Percentiles rank a stretch among this genome's conserved stretches.
phyloP scores from a whole-genome alignment of 2,113 vertebrate species.

The Lutjanus erythropterus region DNA sequence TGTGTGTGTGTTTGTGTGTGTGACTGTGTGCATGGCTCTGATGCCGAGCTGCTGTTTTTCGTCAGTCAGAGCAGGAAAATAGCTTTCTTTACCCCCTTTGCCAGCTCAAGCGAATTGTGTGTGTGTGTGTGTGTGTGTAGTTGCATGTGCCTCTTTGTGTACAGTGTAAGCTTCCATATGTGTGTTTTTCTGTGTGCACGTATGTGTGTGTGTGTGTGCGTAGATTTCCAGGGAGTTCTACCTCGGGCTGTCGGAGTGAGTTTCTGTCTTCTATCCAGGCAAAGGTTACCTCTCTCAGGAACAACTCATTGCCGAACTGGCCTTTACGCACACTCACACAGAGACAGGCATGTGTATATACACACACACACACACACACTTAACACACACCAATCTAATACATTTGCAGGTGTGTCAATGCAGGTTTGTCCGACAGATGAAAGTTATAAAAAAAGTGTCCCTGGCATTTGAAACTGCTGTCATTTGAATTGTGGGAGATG shows the following conservation, averaged over 20 bases:
- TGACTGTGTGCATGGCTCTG: background rate
- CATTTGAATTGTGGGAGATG: constrained; percentile 20
- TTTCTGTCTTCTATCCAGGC: constrained; percentile 57
- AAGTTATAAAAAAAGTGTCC: constrained; percentile 26
- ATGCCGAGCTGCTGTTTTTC: constrained; percentile 25
- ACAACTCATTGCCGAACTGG: constrained; percentile 38
- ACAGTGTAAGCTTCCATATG: background rate
- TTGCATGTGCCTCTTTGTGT: constrained; percentile 2
- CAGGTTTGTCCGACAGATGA: constrained; percentile 38
- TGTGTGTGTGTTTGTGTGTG: background rate
- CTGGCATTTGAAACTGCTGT: constrained; percentile 54
- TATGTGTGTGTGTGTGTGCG: background rate
- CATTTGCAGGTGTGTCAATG: constrained; percentile 33
- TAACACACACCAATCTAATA: background rate
- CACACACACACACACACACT: constrained; percentile 4
- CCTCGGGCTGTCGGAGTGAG: constrained; percentile 47
- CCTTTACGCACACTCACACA: constrained; percentile 48
- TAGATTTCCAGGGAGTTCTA: constrained; percentile 52
- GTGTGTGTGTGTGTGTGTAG: background rate
- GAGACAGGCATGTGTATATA: background rate
- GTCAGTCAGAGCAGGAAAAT: constrained; percentile 7
- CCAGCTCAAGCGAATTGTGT: background rate
- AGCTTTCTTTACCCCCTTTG: background rate
- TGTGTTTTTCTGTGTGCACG: background rate
- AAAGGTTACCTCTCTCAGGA: constrained; percentile 71